phyloP scores from a whole-genome alignment of 2,888 invertebrate genomes.

The Apomyelois bistriatella region DNA sequence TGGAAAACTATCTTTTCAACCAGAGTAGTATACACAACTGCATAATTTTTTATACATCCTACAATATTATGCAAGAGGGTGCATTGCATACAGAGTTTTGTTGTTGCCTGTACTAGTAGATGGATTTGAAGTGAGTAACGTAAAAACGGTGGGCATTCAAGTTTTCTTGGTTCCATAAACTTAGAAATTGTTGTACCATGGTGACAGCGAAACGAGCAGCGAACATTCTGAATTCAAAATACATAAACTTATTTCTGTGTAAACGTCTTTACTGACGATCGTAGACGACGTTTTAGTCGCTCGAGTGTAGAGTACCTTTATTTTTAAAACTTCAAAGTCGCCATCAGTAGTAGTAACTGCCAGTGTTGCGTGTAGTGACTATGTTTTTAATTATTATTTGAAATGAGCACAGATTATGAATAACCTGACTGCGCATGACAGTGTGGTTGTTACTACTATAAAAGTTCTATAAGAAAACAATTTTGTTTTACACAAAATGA shows the following conservation, averaged over 20 bases:
- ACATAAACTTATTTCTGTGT: not conserved
- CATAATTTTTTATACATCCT: too few species aligned
- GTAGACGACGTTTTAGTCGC: conserved; percentile 24
- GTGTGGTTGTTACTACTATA: not conserved
- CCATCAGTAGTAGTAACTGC: conserved; percentile 35
- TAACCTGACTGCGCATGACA: not conserved
- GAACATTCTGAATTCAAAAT: conserved; percentile 6
- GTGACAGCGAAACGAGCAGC: conserved; percentile 26
- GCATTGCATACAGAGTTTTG: too few species aligned
- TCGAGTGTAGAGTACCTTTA: conserved; percentile 10
- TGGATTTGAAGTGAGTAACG: too few species aligned
- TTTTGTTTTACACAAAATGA: too few species aligned
- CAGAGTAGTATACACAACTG: too few species aligned
- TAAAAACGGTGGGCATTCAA: too few species aligned
- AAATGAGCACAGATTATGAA: not conserved
- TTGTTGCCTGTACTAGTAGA: too few species aligned
- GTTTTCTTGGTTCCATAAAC: too few species aligned
- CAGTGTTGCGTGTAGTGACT: conserved; percentile 41
- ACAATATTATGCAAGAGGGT: too few species aligned
- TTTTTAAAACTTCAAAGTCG: conserved; percentile 7
- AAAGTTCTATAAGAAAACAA: not conserved
- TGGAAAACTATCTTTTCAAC: too few species aligned
- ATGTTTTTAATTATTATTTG: conserved; percentile 17
- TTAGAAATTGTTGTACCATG: conserved; percentile 26
- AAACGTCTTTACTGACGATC: conserved; percentile 5